Base-by-base conservation (phyloP, 2,888 invertebrate species). In the Horisme vitalbata region DNA sequence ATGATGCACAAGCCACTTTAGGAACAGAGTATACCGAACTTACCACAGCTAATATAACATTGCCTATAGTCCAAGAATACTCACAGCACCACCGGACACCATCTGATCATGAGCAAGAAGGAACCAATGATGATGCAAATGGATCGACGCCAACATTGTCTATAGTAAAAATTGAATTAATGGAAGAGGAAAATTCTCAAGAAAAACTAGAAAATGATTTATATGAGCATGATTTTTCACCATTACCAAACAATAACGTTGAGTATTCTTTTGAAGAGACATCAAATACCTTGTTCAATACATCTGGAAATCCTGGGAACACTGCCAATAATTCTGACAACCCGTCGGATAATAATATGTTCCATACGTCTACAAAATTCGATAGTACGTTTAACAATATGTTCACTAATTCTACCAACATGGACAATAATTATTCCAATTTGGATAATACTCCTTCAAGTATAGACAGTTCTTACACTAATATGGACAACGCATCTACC, bases 11-110 rank as follows among this genome's bases (percentile, higher is more conserved):
- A 45, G 70, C 79, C 1, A 61, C 64, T 11, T 78, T 81, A 9
- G 84, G 85, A 70, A 84, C 84, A 8, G 87, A 88, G 61, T 89
- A 89, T 47, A 89, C 88, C 2, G 88, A 89, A 70, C 65, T 89
- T 24, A 89, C 87, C 13, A 88, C 86, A 24, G 88, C 89, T 23
- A 80, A 87, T 58, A 63, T 88, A 43, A 77, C 69, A 38, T 54
- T 85, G 33, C 85, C 87, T 12, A 55, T 85, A 49, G 68, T 75
- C 9, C 79, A 83, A 52, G 78, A 81, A 23, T 84, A 85, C 43
- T 68, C 66, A 4, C 75, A 73, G 31, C 78, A 75, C 37, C 71
- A 72, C 41, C 76, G 78, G 51, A 57, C 59, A 13, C 65, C 67
- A 36, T 56, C 56, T 34, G 51, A 65, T 11, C 71, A 75, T 23